A percentile compares a stretch with the other conserved stretches of the same genome.
Conservation (phyloP, 1,140 invertebrate species). For the Chionoecetes opilio region DNA sequence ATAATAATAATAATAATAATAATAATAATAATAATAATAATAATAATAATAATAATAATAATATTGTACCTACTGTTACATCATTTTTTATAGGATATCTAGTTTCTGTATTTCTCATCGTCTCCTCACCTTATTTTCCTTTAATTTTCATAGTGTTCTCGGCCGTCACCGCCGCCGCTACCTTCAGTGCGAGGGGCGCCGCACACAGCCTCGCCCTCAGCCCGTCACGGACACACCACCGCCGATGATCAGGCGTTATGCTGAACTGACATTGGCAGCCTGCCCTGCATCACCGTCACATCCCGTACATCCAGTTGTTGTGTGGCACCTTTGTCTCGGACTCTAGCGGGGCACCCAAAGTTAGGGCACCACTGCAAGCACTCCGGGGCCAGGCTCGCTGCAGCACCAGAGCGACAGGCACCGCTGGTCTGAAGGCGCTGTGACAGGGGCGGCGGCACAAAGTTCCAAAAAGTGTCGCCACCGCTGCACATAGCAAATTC, state of each 20-base stretch:
- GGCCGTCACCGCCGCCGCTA: no score
- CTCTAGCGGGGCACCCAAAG: background rate
- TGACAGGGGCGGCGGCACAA: background rate
- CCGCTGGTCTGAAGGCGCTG: background rate
- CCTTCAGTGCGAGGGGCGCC: no score
- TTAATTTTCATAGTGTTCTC: no score
- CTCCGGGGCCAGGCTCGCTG: background rate
- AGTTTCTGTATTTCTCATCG: no score
- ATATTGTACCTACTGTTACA: background rate
- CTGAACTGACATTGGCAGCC: no score
- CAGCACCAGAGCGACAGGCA: background rate
- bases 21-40: conserved; percentile 61
- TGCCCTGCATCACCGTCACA: background rate
- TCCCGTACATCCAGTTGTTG: no score
- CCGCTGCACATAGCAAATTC: background rate
- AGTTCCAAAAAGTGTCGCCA: background rate
- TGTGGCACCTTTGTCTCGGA: no score
- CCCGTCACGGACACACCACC: background rate
- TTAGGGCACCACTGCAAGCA: background rate
- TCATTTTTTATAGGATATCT: no score
- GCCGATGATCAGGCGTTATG: background rate
- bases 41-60: conserved; percentile 62
- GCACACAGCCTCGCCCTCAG: background rate
- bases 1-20: conserved; percentile 43
- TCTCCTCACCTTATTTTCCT: no score